Evolutionary conservation across 2,113 vertebrate species (phyloP).

Genomic region (Mixornis gularis): DNA sequence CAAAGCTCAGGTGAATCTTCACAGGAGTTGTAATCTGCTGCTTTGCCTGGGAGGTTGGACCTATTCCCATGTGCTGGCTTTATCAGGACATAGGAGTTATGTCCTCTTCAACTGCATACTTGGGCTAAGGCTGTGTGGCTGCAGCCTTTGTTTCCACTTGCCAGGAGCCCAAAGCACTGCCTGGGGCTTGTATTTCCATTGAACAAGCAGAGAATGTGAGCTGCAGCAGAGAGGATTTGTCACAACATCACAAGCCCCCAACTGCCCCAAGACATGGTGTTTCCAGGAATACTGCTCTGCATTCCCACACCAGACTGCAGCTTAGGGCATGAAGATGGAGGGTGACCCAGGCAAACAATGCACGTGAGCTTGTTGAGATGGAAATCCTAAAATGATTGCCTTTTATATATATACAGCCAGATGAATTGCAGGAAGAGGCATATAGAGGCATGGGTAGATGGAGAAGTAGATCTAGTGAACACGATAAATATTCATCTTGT

Average conservation of each 20-base stretch:
- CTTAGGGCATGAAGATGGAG: background rate
- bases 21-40: background rate
- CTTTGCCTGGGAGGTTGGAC: background rate
- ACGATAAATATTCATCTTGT: background rate
- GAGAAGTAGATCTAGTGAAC: background rate
- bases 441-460: background rate
- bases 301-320: background rate
- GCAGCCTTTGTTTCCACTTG: background rate
- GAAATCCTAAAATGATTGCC: background rate
- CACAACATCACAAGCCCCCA: background rate
- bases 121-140: background rate
- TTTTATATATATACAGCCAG: background rate
- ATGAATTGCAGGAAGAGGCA: background rate
- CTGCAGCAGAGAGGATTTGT: background rate
- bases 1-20: background rate
- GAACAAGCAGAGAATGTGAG: background rate
- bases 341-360: background rate
- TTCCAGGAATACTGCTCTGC: background rate
- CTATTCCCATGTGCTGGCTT: background rate
- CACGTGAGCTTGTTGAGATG: background rate
- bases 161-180: background rate
- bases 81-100: background rate
- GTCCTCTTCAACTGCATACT: background rate
- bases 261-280: background rate
- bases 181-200: background rate